These are phyloP conservation scores for Atta cephalotes DNA, from an alignment of 1,140 invertebrate species.

Conservation along the genomic window DNA sequence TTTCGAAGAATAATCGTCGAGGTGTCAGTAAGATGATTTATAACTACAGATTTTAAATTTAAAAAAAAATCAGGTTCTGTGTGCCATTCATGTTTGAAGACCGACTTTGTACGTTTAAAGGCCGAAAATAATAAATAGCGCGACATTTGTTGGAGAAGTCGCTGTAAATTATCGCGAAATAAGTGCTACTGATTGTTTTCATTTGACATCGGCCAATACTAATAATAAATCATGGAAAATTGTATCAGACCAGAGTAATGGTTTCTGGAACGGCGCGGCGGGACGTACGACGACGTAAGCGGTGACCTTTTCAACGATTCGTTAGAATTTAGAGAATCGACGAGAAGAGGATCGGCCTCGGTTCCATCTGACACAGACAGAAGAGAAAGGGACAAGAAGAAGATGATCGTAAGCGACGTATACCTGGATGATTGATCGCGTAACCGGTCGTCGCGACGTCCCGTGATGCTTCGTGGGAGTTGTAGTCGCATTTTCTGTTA, in stretches of 20 bases:
- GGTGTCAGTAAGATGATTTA: neutral
- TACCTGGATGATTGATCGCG: slow-evolving; percentile 35
- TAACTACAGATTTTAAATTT: slow-evolving; percentile 11
- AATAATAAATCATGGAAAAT: slow-evolving; percentile 42
- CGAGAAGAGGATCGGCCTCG: slow-evolving; percentile 38
- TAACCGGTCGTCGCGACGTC: slow-evolving; percentile 25
- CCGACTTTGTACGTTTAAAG: neutral
- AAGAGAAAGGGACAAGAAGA: slow-evolving; percentile 42
- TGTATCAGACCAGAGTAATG: slow-evolving; percentile 19
- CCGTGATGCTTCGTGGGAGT: slow-evolving; percentile 25
- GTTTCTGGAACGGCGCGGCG: slow-evolving; percentile 37
- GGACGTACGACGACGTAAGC: slow-evolving; percentile 42
- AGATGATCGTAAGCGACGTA: slow-evolving; percentile 27
- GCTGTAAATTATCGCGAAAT: neutral
- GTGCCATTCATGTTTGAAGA: neutral
- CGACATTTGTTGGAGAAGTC: slow-evolving; percentile 6
- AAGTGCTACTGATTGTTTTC: slow-evolving; percentile 16
- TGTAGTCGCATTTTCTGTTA: slow-evolving; percentile 42
- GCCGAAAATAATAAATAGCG: neutral
- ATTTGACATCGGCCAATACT: slow-evolving; percentile 6
- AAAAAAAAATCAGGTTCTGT: neutral
- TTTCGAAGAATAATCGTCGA: neutral
- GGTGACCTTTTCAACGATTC: slow-evolving; percentile 58
- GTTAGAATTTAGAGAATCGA: slow-evolving; percentile 58
- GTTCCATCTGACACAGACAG: neutral